Percentiles rank a stretch among this genome's conserved stretches.
These are phyloP conservation scores for Allobates femoralis DNA, from an alignment of 2,797 vertebrate genomes.

Conservation along the genomic window DNA sequence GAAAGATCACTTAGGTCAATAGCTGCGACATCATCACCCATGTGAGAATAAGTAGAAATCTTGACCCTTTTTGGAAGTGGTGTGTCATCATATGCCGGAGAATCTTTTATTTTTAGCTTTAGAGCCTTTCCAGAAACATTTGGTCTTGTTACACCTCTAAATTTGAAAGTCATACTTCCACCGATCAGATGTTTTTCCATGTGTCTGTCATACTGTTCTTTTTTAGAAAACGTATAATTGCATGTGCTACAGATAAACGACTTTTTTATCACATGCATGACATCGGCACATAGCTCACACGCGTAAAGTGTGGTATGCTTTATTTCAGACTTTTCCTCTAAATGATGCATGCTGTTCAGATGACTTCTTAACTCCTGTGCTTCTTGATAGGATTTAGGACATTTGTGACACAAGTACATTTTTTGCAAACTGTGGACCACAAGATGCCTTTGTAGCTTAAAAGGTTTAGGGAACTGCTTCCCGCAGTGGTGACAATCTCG, in stretches of 20 bases:
- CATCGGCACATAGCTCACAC: conserved; percentile 95
- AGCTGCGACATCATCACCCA: conserved; percentile 70
- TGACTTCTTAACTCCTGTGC: conserved; percentile 89
- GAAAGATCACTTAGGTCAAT: conserved; percentile 69
- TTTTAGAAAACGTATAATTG: conserved; percentile 98
- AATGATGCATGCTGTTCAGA: conserved; percentile 83
- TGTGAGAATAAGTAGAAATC: conserved; percentile 70
- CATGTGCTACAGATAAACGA: conserved; percentile 98
- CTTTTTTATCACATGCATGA: conserved; percentile 96
- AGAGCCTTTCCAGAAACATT: conserved; percentile 65
- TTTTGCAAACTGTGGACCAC: conserved; percentile 97
- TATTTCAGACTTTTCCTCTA: conserved; percentile 85
- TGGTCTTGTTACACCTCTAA: conserved; percentile 89
- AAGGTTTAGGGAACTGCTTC: conserved; percentile 97
- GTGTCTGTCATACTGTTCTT: conserved; percentile 97
- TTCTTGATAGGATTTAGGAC: conserved; percentile 91
- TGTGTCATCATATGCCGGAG: neutral
- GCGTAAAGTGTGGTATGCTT: conserved; percentile 94
- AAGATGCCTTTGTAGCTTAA: conserved; percentile 96
- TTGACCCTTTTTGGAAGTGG: conserved; percentile 83
- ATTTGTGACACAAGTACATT: conserved; percentile 93
- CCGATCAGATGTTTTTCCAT: conserved; percentile 94
- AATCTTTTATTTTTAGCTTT: conserved; percentile 70
- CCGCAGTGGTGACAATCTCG: conserved; percentile 98
- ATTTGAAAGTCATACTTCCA: conserved; percentile 88